Evolutionary conservation across 2,797 vertebrate species (phyloP), one percentile per base, ranked within the genome.

Genomic region (Sternotherus odoratus): DNA sequence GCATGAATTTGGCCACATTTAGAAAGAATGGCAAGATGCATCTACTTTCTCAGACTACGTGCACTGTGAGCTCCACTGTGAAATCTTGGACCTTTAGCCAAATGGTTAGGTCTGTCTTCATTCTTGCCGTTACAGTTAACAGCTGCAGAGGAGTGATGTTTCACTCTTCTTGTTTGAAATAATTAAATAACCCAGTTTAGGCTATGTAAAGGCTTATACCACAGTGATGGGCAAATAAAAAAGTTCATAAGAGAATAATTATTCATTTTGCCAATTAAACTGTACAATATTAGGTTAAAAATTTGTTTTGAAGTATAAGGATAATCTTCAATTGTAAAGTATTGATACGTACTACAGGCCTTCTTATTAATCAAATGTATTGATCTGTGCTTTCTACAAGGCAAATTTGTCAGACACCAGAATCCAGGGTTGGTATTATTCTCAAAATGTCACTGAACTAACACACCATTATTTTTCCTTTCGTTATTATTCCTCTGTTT

Each of bases 141-240:
- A 96, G 63, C 78, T 93, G 87, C 85, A 83, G 75, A 92, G 79
- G 91, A 94, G 33, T 51, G 48, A 28, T 91, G 57, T 94, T 94
- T 92, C 94, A 77, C 85, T 79, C 91, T 95, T 91, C 56, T 84
- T 93, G 26, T 13, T 36, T 21, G 63, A 69, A 66, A 66, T 66
- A n/a, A 66, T n/a, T 66, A 66, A 89, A 1, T 83, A 88, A 89
- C 51, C 53, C 79, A 83, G 1, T 92, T 83, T 81, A 87, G 85
- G 82, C 86, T 82, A 26, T 57, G 33, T 84, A 77, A 60, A 91
- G 24, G 80, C 39, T 83, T 82, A 24, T 57, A 79, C 72, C 88
- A 60, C 77, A 88, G 17, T 66, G 50, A 60, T 54, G 85, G 87
- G n/a, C 91, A 51, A 46, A 79, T 93, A 57, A 75, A 46, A 74